These are phyloP conservation scores for Ramphastos sulfuratus DNA, from an alignment of 2,113 vertebrate species.

Conservation along the genomic window DNA sequence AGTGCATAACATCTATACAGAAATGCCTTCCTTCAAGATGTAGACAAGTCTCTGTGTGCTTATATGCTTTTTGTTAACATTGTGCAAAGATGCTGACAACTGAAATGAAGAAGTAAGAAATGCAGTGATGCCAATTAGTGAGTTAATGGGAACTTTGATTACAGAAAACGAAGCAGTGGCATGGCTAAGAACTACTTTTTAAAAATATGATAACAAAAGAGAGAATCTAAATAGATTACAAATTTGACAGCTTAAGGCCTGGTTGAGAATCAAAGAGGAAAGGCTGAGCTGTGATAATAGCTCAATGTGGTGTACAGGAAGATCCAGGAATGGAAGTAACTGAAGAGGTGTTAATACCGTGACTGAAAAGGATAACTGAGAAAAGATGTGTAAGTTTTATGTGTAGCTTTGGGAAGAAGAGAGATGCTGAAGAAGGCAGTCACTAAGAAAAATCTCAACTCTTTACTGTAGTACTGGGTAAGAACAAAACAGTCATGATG, in stretches of 20 bases:
- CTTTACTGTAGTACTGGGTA: neutral
- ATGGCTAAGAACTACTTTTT: neutral
- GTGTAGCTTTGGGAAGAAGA: neutral
- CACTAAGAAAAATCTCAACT: neutral
- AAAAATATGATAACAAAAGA: neutral
- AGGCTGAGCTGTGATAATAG: neutral
- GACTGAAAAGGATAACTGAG: neutral
- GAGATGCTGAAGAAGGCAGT: neutral
- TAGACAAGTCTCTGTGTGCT: accelerated
- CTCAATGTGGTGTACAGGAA: neutral
- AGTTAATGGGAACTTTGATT: neutral
- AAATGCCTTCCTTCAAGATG: neutral
- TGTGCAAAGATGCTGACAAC: neutral
- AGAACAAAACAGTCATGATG: neutral
- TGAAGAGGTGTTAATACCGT: neutral
- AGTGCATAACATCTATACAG: neutral
- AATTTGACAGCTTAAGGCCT: neutral
- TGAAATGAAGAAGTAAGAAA: neutral
- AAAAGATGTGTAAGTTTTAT: neutral
- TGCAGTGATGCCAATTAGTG: neutral
- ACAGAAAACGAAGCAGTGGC: neutral
- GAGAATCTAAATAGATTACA: neutral
- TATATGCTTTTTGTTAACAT: neutral
- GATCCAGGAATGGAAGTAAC: neutral
- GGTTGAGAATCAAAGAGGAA: neutral